These are phyloP conservation scores for Apeltes quadracus DNA, from an alignment of 2,113 vertebrate species.

Conservation along the genomic window DNA sequence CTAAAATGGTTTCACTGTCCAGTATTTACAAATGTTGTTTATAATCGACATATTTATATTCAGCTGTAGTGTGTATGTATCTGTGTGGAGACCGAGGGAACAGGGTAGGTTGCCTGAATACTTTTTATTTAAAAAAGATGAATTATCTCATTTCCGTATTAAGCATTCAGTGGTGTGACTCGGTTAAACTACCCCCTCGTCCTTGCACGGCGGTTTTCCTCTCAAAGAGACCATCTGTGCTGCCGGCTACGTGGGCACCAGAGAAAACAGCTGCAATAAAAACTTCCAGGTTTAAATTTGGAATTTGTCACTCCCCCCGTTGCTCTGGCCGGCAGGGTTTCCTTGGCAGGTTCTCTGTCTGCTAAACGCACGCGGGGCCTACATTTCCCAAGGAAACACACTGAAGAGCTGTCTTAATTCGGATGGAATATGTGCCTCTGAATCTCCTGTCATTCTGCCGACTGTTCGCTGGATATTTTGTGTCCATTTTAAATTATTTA, in stretches of 20 bases:
- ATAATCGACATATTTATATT: conserved; percentile 61
- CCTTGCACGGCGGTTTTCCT: conserved; percentile 37
- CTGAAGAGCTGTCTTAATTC: conserved; percentile 60
- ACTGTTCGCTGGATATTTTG: conserved; percentile 72
- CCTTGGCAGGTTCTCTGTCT: conserved; percentile 60
- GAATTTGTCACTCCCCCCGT: conserved; percentile 36
- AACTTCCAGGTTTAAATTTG: conserved; percentile 40
- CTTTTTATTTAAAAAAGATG: conserved; percentile 10
- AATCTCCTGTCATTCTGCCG: conserved; percentile 64
- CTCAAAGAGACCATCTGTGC: conserved; percentile 31
- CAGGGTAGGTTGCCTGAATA: conserved; percentile 48
- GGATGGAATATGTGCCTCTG: conserved; percentile 66
- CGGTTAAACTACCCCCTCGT: conserved; percentile 22
- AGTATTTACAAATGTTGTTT: conserved; percentile 70
- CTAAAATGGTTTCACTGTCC: conserved; percentile 58
- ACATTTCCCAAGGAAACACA: conserved; percentile 76
- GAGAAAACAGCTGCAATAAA: conserved; percentile 37
- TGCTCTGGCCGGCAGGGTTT: conserved; percentile 51
- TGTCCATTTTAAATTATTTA: conserved; percentile 84
- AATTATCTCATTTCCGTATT: conserved; percentile 33
- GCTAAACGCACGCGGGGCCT: conserved; percentile 60
- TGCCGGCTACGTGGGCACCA: conserved; percentile 36
- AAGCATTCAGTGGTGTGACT: conserved; percentile 45
- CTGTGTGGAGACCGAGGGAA: conserved; percentile 56
- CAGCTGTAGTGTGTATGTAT: conserved; percentile 60